Evolutionary conservation across 2,797 vertebrate species (phyloP).

Genomic region (Pseudochirops corinnae): DNA sequence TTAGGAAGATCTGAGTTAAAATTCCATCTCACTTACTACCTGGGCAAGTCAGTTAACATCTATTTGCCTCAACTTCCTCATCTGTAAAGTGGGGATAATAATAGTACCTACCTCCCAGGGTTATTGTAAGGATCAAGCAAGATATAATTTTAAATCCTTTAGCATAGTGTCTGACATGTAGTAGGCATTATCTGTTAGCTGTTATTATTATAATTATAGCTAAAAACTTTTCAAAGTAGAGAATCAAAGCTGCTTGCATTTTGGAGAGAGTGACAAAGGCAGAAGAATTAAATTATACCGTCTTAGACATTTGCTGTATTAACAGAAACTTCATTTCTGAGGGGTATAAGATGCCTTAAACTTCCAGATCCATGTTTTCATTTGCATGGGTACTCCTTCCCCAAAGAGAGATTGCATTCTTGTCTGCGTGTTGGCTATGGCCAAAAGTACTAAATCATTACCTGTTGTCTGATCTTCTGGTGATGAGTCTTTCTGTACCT

Average conservation of each 20-base stretch:
- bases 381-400: not conserved
- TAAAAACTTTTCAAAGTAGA: slow-evolving; percentile 56
- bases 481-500: not conserved
- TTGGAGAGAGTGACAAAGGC: slow-evolving; percentile 62
- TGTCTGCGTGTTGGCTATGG: not conserved
- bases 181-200: not conserved
- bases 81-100: not conserved
- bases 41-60: not conserved
- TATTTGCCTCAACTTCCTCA: not conserved
- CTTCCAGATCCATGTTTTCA: not conserved
- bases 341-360: slow-evolving; percentile 52
- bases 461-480: not conserved
- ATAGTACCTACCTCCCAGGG: not conserved
- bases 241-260: slow-evolving; percentile 61
- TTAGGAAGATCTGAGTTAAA: not conserved
- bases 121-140: not conserved
- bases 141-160: not conserved
- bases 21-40: not conserved
- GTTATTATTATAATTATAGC: not conserved
- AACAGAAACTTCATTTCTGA: slow-evolving; percentile 70
- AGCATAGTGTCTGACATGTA: not conserved
- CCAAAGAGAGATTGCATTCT: not conserved
- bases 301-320: not conserved
- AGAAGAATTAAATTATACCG: slow-evolving; percentile 49
- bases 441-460: not conserved